Conservation (phyloP, 2,113 vertebrate species). For the Ancistrus triradiatus region DNA sequence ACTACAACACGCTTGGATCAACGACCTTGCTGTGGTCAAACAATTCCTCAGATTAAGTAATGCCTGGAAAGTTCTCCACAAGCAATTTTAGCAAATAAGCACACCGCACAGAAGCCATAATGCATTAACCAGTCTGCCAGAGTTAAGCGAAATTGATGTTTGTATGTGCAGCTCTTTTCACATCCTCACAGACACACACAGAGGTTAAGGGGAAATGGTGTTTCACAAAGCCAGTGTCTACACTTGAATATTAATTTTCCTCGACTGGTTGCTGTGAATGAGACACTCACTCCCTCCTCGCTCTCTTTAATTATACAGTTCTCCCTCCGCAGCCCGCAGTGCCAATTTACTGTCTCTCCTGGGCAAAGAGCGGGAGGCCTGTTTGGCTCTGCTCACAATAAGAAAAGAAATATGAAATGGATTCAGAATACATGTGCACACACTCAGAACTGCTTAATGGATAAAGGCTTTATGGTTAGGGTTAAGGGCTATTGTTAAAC, state of each 20-base stretch:
- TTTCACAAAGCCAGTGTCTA: neutral
- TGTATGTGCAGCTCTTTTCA: constrained; percentile 22
- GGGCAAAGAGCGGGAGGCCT: neutral
- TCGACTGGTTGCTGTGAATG: constrained; percentile 39
- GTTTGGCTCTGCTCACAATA: neutral
- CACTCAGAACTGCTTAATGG: neutral
- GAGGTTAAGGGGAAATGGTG: constrained; percentile 41
- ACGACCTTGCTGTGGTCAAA: constrained; percentile 4
- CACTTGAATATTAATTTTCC: constrained; percentile 55
- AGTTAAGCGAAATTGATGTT: constrained; percentile 34
- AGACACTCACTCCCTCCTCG: constrained; percentile 40
- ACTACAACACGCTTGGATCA: neutral
- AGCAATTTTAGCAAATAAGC: constrained; percentile 4
- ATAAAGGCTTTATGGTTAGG: neutral
- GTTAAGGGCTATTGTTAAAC: neutral
- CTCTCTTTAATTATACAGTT: constrained; percentile 50
- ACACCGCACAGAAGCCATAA: constrained; percentile 11
- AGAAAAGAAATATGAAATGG: neutral
- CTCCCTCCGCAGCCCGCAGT: constrained; percentile 44
- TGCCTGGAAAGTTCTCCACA: neutral
- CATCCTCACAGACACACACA: constrained; percentile 15
- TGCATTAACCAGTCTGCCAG: constrained; percentile 28
- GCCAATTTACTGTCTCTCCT: constrained; percentile 44
- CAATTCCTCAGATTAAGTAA: constrained; percentile 1
- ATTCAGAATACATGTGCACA: neutral